Evolutionary conservation across 2,888 invertebrate genomes (phyloP), one percentile per base, ranked within the genome.

Genomic region (Stomorhina lunata): DNA sequence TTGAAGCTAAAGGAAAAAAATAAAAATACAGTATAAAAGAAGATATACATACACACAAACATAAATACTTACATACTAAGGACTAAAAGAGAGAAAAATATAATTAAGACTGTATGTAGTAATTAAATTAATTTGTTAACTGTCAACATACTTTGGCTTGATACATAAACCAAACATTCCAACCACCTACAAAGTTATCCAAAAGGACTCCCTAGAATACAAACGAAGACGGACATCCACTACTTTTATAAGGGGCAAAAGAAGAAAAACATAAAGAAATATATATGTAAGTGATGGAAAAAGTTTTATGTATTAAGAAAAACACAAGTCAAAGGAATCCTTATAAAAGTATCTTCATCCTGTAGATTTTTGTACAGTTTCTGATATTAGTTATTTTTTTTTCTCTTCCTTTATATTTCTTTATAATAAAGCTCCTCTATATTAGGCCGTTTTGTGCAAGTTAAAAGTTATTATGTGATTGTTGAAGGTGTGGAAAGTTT

Each of bases 71-170:
- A 34, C 22, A 71, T 43, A 32, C 7, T n/a, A 3, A 20, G 25
- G 17, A 40, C 17, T 12, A 22, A 34, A 32, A 32, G 53, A 55
- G 43, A n/a, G 27, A n/a, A 48, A 32, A 53, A 66, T 17, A 32
- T 66, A 76, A 59, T 66, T 66, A 66, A 59, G 65, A 57, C 45
- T 66, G 17, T 34, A 37, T 59, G n/a, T 48, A 20, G 37, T 76
- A 76, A 76, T 76, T 66, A 76, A 66, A 76, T 76, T 68, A 76
- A 59, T 68, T 48, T 76, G 76, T 76, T 40, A 76, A 45, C 48
- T 68, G 76, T 76, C 68, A 59, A 40, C 76, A 68, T n/a, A 68
- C 66, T 45, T 48, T 57, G 32, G 34, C 48, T 34, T 20, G 17
- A 65, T 22, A 40, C 59, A 68, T 17, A 27, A 50, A 61, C 37